Evolutionary conservation across 1,140 invertebrate species (phyloP).

Genomic region (Dendroctonus valens): DNA sequence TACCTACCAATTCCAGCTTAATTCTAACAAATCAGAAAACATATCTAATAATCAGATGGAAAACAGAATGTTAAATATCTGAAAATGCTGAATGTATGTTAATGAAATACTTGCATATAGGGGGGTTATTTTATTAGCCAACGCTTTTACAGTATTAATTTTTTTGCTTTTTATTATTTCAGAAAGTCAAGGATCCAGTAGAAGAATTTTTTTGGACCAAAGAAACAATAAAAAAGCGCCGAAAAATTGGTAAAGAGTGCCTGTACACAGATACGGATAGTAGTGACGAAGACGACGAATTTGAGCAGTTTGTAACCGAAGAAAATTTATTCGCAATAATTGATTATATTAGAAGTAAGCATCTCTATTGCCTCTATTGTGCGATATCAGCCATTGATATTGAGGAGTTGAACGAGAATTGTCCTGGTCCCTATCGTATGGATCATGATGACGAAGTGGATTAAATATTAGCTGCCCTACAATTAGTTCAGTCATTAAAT

Average conservation of each 20-base stretch:
- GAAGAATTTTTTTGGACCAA: slow-evolving; percentile 70
- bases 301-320: slow-evolving; percentile 47
- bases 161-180: slow-evolving; percentile 20
- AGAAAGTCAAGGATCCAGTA: slow-evolving; percentile 55
- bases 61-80: too few species aligned
- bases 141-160: neutral
- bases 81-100: too few species aligned
- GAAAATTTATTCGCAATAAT: slow-evolving; percentile 53
- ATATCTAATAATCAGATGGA: too few species aligned
- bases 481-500: slow-evolving; percentile 7
- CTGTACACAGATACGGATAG: slow-evolving; percentile 40
- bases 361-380: slow-evolving; percentile 80
- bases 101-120: too few species aligned
- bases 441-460: slow-evolving; percentile 56
- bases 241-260: slow-evolving; percentile 47
- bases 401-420: slow-evolving; percentile 63
- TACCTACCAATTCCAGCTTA: too few species aligned
- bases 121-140: too few species aligned
- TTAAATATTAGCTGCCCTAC: slow-evolving; percentile 3
- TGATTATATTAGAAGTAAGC: slow-evolving; percentile 64
- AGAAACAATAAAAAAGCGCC: slow-evolving; percentile 45
- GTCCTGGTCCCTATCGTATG: slow-evolving; percentile 64
- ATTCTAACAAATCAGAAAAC: too few species aligned
- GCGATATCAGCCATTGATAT: slow-evolving; percentile 62
- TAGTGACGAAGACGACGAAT: slow-evolving; percentile 44